These are phyloP conservation scores for Cariama cristata DNA, from an alignment of 2,113 vertebrate species.

Conservation along the genomic window DNA sequence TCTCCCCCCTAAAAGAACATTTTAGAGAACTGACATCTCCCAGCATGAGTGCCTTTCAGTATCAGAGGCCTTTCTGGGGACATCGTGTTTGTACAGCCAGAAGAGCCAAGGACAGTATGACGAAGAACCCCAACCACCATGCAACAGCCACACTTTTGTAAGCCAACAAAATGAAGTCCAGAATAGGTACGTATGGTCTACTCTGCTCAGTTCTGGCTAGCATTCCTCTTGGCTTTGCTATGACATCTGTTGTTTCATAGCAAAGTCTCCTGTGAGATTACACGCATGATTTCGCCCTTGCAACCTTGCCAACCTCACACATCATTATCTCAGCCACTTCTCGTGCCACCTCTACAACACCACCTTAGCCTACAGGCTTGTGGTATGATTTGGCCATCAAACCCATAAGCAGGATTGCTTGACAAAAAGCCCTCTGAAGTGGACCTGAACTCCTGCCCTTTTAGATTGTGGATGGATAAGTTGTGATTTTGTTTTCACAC, in stretches of 20 bases:
- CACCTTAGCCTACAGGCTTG: not conserved
- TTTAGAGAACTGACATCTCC: not conserved
- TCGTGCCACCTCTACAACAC: not conserved
- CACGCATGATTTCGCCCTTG: not conserved
- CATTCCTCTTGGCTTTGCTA: not conserved
- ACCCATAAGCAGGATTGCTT: not conserved
- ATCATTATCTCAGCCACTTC: not conserved
- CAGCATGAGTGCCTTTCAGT: not conserved
- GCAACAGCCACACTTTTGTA: not conserved
- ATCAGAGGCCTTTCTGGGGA: not conserved
- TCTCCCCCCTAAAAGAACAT: not conserved
- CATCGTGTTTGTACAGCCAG: not conserved
- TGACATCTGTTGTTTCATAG: not conserved
- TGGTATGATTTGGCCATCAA: not conserved
- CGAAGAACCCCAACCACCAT: not conserved
- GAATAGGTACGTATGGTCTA: not conserved
- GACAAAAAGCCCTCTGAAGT: not conserved
- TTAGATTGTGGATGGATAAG: not conserved
- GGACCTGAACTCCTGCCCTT: not conserved
- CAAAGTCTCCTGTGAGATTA: not conserved
- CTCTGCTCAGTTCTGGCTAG: not conserved
- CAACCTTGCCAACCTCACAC: not conserved
- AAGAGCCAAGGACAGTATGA: not conserved
- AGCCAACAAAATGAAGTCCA: not conserved
- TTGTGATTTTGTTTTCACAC: not conserved